These are phyloP conservation scores for Melanophora roralis DNA, from an alignment of 2,888 invertebrate genomes.

Conservation along the genomic window DNA sequence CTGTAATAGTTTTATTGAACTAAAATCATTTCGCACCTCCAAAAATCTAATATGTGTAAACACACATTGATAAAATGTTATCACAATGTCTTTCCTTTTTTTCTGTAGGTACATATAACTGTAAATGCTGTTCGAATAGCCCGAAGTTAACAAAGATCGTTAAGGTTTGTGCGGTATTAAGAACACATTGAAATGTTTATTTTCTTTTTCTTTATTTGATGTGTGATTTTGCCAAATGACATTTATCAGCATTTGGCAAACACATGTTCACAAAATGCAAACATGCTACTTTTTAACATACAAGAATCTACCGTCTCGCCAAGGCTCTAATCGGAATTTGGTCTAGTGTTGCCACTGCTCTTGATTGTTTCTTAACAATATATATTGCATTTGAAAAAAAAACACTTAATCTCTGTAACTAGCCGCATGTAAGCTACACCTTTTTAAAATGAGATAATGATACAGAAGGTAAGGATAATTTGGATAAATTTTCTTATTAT, in stretches of 20 bases:
- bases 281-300: constrained; percentile 45
- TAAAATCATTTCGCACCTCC: constrained; percentile 61
- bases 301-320: neutral
- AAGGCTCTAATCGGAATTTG: constrained; percentile 54
- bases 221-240: constrained; percentile 44
- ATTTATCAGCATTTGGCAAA: constrained; percentile 74
- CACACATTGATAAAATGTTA: neutral
- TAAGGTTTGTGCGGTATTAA: constrained; percentile 6
- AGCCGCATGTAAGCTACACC: too few relatives aligned
- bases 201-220: neutral
- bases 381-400: too few relatives aligned
- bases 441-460: too few relatives aligned
- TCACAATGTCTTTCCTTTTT: neutral
- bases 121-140: neutral
- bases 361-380: too few relatives aligned
- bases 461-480: too few relatives aligned
- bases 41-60: neutral
- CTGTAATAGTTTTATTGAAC: constrained; percentile 8
- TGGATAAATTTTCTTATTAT: too few relatives aligned
- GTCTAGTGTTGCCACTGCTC: neutral
- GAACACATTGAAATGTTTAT: constrained; percentile 23
- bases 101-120: neutral
- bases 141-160: neutral
- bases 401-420: too few relatives aligned
- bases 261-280: constrained; percentile 74